Conservation (phyloP, 2,888 invertebrate species). For the Andrena camellia region DNA sequence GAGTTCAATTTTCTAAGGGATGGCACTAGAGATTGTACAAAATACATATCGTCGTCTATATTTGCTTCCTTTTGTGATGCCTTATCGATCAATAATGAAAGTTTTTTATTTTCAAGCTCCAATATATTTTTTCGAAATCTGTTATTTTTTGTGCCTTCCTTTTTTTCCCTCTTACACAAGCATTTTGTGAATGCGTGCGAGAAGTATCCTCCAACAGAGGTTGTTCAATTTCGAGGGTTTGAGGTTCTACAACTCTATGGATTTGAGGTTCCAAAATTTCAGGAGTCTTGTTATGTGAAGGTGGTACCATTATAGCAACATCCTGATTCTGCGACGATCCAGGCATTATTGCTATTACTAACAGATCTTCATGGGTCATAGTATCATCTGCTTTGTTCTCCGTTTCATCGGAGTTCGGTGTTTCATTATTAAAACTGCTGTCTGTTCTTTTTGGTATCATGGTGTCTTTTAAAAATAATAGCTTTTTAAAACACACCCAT, state of each 20-base stretch:
- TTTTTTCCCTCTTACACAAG: too few species aligned
- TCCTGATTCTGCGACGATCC: too few species aligned
- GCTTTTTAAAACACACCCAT: background rate
- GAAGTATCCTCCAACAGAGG: too few species aligned
- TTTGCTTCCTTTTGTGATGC: background rate
- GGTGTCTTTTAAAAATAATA: background rate
- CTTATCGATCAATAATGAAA: background rate
- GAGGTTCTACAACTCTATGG: too few species aligned
- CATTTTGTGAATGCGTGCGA: background rate
- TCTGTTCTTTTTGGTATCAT: background rate
- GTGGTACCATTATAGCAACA: too few species aligned
- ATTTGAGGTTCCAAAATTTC: too few species aligned
- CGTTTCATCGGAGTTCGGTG: background rate
- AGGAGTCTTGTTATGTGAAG: too few species aligned
- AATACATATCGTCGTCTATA: background rate
- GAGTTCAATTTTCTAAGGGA: background rate
- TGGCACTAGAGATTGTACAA: background rate
- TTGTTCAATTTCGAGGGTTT: background rate
- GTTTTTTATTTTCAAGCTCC: background rate
- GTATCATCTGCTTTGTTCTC: background rate
- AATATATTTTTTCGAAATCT: background rate
- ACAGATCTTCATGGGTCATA: background rate
- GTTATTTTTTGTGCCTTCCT: background rate
- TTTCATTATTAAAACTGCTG: background rate
- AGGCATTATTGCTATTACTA: too few species aligned